Base-by-base conservation (phyloP, 1,140 invertebrate species). In the Drosophila nannoptera region DNA sequence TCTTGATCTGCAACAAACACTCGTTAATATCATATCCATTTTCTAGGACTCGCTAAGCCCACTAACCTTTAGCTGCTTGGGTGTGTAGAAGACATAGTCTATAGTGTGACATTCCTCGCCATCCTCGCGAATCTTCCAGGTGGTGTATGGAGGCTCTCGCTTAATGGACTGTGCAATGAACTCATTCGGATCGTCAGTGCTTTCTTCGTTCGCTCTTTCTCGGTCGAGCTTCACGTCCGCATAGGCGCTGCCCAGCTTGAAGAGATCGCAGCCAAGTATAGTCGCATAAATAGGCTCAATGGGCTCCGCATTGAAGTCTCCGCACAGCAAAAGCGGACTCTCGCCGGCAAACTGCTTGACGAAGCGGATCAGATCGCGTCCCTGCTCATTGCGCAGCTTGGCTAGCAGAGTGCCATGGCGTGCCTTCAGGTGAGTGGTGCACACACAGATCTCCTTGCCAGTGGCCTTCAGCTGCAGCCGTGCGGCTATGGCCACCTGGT, bases 261-360 rank as follows among this genome's bases (percentile, higher is more conserved):
- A 56, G 2, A 82, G 43, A 59, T 89, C 87, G 70, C 91, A 84
- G 33, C 88, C 89, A 2, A 91, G 89, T 7, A 95, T 89, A 0
- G 93, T 93, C 11, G 86, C 69, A 76, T 95, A 95, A 8, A 96
- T 92, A 5, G 94, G 93, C 88, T 96, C 95, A 4, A 78, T 90
- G 0, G 94, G 94, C 82, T 94, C 94, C 0, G 94, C 95, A 89
- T 96, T 96, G 75, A 96, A 95, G 80, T 96, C 95, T 0, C 95
- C 95, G 75, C 93, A 94, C 2, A 96, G 70, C 22, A 96, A 90
- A 0, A 94, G 77, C 0, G 95, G 93, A 36, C 90, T 87, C 0
- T 89, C 89, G 2, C 89, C 89, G 22, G 90, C 89, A 69, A 92
- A 90, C n/a, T 90, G 83, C 29, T 90, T 78, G 0, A 95, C 87